Evolutionary conservation across 92 coral and sea anemone genomes (phyloP), one percentile per base, ranked within the genome.

Genomic region (Anthopleura xanthogrammica): DNA sequence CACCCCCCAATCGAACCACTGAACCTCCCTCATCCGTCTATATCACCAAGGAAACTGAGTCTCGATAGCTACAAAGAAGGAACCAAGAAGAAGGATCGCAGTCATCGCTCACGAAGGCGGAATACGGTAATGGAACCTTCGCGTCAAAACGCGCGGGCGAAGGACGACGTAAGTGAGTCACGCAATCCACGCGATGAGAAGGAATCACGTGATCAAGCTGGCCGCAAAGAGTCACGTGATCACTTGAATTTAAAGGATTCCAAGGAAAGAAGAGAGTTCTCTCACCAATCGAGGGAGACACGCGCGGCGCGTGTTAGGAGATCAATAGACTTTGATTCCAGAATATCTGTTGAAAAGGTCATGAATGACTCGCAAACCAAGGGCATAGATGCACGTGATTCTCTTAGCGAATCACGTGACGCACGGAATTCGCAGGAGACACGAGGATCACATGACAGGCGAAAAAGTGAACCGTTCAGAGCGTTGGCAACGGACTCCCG

Each of bases 1-100:
- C 88, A 85, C 29, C 88, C 88, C 8, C 88, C 88, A 8, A 78
- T 85, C 14, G 88, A 85, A 73, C 88, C 88, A 14, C 82, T 85
- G 13, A 78, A 42, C 66, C 78, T 85, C 14, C 85, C 85, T 13
- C 72, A 24, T 11, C 72, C 83, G 12, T 83, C 88, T 12, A 22
- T 79, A 22, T 60, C 81, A n/a, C 72, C 88, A 16, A 68, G 83
- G 24, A 78, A 77, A 57, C 60, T 85, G 16, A 77, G 81, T 23
- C 76, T 76, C 16, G 87, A 77, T 39, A 77, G 87, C 52, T 7
- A 29, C 74, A 52, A 70, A 58, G 55, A 79, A 17, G 29, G 52
- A 24, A 79, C 36, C 36, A 29, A 24, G 3, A 78, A 77, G 40
- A 77, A 72, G 12, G 78, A 82, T 16, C 55, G 65, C 10, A 72